Base-by-base conservation (phyloP, 2,797 vertebrate species). In the Gallinago stenura region DNA sequence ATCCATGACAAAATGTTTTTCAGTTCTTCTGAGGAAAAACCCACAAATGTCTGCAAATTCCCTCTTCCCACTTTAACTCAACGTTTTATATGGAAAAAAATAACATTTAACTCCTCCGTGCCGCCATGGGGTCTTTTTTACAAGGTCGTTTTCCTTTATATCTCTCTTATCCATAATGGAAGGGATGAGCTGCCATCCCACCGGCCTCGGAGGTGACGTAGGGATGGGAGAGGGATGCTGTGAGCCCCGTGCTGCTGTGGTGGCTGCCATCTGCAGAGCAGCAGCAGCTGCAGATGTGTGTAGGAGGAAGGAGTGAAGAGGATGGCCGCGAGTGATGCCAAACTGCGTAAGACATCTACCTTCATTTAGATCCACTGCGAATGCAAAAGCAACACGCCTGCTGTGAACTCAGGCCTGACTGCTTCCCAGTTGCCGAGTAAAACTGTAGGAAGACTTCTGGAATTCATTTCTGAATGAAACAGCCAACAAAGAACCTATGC, bases 1-100 rank as follows among this genome's bases (percentile, higher is more conserved):
- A 95, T 69, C 62, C 54, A 83, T 39, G 91, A 88, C 65, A 91
- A 94, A 88, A 93, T 33, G 73, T 78, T 91, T 94, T 73, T 81
- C 61, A 83, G 50, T 54, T 86, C 79, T 87, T 78, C 80, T 66
- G 33, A 82, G 48, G 58, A 41, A 56, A 84, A 91, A 92, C 58
- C 1, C 1, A 1, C n/a, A 69, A 88, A 78, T 28, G 56, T 62
- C 89, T 87, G 77, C 45, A 79, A 76, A 82, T 72, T 76, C 70
- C 53, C 51, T 64, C 18, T 62, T 93, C 73, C 39, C 50, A 57
- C 21, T 86, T 89, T 41, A 91, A 92, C 7, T 2, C 12, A 64
- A 76, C 37, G 30, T 41, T 92, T 94, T 51, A 70, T 86, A 56
- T 72, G n/a, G 61, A 93, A 41, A 39, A 91, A 79, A 79, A 66